Conservation (phyloP, 2,113 vertebrate genomes). For the Lepus europaeus region DNA sequence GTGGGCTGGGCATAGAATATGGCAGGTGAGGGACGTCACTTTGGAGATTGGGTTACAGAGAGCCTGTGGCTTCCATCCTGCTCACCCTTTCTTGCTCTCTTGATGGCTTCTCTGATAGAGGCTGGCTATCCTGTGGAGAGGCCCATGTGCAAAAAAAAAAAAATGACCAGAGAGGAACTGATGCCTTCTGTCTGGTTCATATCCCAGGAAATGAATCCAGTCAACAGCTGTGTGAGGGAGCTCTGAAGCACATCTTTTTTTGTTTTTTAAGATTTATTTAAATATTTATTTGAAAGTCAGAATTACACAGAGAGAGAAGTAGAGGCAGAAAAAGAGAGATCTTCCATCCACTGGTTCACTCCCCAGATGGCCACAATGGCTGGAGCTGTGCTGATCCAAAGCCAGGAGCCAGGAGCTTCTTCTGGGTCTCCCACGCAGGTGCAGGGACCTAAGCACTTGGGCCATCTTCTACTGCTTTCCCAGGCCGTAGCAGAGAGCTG, state of each 20-base stretch:
- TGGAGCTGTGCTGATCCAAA: too few species aligned
- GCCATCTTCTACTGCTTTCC: too few species aligned
- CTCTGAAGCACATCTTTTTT: background rate
- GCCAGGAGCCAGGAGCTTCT: too few species aligned
- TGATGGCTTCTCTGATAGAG: background rate
- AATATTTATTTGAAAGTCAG: too few species aligned
- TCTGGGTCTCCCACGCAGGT: too few species aligned
- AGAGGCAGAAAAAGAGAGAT: too few species aligned
- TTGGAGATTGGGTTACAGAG: background rate
- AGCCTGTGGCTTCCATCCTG: background rate
- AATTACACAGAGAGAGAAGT: too few species aligned
- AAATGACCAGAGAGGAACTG: background rate
- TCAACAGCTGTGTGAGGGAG: background rate
- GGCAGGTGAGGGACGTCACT: background rate
- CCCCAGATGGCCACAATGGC: too few species aligned
- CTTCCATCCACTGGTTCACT: too few species aligned
- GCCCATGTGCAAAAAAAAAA: background rate
- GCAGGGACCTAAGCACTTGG: too few species aligned
- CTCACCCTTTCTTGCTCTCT: background rate
- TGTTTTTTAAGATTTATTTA: too few species aligned
- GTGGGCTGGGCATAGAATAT: background rate
- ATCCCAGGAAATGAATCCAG: background rate
- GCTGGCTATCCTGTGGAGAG: background rate
- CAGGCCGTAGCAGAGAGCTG: too few species aligned
- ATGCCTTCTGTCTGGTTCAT: background rate